Base-by-base conservation (phyloP, 1,140 invertebrate species). In the Phthorimaea operculella region DNA sequence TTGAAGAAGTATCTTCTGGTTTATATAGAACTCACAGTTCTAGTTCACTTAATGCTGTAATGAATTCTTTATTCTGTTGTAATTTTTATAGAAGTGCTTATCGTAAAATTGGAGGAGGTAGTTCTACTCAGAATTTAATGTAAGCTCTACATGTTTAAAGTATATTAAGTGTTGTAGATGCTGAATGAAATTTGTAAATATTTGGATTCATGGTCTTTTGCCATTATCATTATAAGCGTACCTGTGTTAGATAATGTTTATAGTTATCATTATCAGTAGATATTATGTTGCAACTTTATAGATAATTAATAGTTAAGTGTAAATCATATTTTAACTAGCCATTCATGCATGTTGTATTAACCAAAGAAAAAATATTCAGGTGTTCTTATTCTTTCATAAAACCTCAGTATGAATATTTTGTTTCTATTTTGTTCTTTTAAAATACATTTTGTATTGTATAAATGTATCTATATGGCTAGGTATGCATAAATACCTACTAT, bases 1-100 rank as follows among this genome's bases (percentile, higher is more conserved):
- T 87, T 6, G 91, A 92, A 18, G 92, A 93, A 55, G 87, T 92
- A 0, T 92, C 91, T 0, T 92, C 91, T 28, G 92, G 92, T 8
- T 79, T 91, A 16, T 93, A 90, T 68, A 83, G 88, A 55, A 85
- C 87, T 10, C 88, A 90, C 0, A 87, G 85, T 66, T 83, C 82
- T 1, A 63, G 78, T 14, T 87, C 85, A 10, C 71, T 86, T 0
- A 86, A 86, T 67, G 72, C 74, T n/a, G 60, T 81, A 18, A 82
- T 86, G 80, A 85, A 79, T 63, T 79, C 83, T 9, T 63, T 86
- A 28, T 84, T 74, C 36, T 87, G 85, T 62, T 87, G 83, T 55
- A 82, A 85, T 60, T 63, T 80, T 44, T 77, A 81, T 42, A 73
- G 79, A 60, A 79, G 73, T 58, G 73, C 81, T 42, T 87, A 87